These are phyloP conservation scores for Cephus runcator DNA, from an alignment of 2,888 invertebrate genomes.

Conservation along the genomic window DNA sequence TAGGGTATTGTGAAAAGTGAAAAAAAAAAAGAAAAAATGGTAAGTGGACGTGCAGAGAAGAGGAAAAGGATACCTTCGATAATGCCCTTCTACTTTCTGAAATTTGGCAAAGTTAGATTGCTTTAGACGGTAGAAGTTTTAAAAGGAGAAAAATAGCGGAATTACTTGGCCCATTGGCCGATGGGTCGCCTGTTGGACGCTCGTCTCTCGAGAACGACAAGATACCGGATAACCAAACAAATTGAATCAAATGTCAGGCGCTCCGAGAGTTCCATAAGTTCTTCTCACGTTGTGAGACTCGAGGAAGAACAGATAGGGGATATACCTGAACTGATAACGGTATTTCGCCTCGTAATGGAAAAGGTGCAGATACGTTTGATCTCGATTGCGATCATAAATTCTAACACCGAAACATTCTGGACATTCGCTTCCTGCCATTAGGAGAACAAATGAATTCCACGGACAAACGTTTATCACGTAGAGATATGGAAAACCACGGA, in stretches of 20 bases:
- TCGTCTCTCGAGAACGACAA: neutral
- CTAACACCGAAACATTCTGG: slow-evolving; percentile 21
- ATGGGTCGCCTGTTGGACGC: slow-evolving; percentile 13
- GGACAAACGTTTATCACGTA: slow-evolving; percentile 47
- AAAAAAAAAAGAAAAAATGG: too few relatives aligned
- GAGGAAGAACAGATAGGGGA: neutral
- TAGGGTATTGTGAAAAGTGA: too few relatives aligned
- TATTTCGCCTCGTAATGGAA: neutral
- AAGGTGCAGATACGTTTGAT: neutral
- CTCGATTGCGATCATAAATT: neutral
- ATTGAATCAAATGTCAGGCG: slow-evolving; percentile 17
- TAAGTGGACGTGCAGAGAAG: neutral
- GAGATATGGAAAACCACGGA: slow-evolving; percentile 43
- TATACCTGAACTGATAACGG: neutral
- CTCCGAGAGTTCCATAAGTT: neutral
- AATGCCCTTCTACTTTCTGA: slow-evolving; percentile 19
- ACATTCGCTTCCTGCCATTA: slow-evolving; percentile 38
- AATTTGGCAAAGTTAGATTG: slow-evolving; percentile 35
- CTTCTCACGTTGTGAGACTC: too few relatives aligned
- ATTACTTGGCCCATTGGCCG: slow-evolving; percentile 21
- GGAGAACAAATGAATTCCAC: slow-evolving; percentile 48
- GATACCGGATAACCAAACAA: slow-evolving; percentile 13
- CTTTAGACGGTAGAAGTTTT: slow-evolving; percentile 28
- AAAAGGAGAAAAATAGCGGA: slow-evolving; percentile 26
- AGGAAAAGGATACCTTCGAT: slow-evolving; percentile 19